These are phyloP conservation scores for Ursus arctos DNA, from an alignment of 2,113 vertebrate species.

Conservation along the genomic window DNA sequence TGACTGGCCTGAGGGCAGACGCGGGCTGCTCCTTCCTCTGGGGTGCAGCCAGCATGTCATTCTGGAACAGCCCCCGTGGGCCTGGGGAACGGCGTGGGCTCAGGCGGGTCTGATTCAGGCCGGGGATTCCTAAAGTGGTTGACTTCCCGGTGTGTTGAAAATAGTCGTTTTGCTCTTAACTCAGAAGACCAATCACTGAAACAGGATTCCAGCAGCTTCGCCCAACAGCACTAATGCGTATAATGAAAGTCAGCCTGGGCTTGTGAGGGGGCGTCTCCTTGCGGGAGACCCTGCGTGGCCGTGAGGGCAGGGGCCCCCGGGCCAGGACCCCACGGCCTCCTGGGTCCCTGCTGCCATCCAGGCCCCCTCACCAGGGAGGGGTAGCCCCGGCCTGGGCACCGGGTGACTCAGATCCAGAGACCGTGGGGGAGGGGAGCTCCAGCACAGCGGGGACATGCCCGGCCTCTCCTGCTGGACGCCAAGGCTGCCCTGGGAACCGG, in stretches of 20 bases:
- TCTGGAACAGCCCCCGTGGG: neutral
- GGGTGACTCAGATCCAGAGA: neutral
- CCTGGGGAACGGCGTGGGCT: neutral
- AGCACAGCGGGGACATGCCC: accelerated
- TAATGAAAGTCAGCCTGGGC: neutral
- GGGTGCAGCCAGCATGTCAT: neutral
- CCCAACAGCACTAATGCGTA: accelerated
- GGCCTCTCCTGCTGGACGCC: neutral
- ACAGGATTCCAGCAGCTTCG: neutral
- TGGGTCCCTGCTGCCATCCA: accelerated
- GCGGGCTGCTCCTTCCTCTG: accelerated
- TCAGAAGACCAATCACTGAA: neutral
- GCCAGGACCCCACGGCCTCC: neutral
- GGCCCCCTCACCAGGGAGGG: neutral
- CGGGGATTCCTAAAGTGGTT: neutral
- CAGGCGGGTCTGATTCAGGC: neutral
- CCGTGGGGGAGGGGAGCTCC: neutral
- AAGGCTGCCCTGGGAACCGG: neutral
- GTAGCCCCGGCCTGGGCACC: neutral
- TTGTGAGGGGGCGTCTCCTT: neutral
- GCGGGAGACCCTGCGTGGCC: accelerated
- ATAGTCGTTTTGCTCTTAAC: neutral
- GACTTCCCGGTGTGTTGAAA: neutral
- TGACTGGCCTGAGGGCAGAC: neutral
- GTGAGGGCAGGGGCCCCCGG: no score